Evolutionary conservation across 2,888 invertebrate species (phyloP).

Genomic region (Trissolcus japonicus): DNA sequence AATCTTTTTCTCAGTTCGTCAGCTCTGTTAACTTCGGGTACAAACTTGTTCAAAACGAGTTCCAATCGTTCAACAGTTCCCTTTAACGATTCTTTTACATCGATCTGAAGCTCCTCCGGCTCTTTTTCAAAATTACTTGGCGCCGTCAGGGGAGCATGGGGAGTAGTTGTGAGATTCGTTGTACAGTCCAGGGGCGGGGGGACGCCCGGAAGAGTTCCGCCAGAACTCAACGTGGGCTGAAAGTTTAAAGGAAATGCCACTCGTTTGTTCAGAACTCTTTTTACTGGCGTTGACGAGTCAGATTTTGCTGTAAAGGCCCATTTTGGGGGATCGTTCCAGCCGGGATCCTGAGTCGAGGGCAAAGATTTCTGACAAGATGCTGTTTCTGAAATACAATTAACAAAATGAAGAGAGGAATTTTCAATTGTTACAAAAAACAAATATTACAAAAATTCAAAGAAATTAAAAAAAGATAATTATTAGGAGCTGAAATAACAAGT

Average conservation of each 20-base stretch:
- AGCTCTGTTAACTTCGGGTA: slow-evolving; percentile 56
- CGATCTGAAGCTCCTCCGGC: slow-evolving; percentile 33
- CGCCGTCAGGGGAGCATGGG: slow-evolving; percentile 64
- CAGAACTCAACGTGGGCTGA: slow-evolving; percentile 23
- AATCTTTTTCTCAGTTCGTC: slow-evolving; percentile 79
- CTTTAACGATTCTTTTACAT: slow-evolving; percentile 62
- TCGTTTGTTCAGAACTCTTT: slow-evolving; percentile 70
- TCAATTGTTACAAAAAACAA: too few relatives aligned
- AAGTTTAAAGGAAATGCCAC: slow-evolving; percentile 71
- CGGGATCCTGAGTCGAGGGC: slow-evolving; percentile 68
- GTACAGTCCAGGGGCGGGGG: slow-evolving; percentile 60
- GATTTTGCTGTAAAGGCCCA: slow-evolving; percentile 64
- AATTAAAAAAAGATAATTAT: too few relatives aligned
- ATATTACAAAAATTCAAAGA: too few relatives aligned
- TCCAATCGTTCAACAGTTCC: slow-evolving; percentile 64
- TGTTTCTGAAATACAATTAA: slow-evolving; percentile 9
- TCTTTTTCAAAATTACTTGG: slow-evolving; percentile 33
- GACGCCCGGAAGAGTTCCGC: slow-evolving; percentile 43
- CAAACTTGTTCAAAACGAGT: slow-evolving; percentile 59
- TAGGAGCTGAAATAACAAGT: too few relatives aligned
- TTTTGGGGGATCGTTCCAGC: slow-evolving; percentile 74
- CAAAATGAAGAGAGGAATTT: too few relatives aligned
- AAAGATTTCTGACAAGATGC: slow-evolving; percentile 69
- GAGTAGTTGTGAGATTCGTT: slow-evolving; percentile 61
- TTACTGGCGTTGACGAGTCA: slow-evolving; percentile 61